Conservation (phyloP, 2,113 vertebrate species). For the Myiagra hebetior region DNA sequence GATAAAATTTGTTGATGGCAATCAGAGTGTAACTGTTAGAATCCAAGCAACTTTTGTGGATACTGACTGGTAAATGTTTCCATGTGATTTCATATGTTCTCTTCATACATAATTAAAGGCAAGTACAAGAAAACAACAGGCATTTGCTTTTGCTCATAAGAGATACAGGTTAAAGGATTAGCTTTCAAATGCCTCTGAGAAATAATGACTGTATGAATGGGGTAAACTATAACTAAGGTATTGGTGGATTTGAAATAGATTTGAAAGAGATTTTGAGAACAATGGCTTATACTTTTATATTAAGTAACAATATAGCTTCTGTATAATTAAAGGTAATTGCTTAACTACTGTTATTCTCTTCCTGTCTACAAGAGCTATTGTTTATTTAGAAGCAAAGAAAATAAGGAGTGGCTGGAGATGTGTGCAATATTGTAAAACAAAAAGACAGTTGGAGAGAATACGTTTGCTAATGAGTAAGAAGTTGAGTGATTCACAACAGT, state of each 20-base stretch:
- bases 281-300: neutral
- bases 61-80: neutral
- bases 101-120: neutral
- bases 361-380: neutral
- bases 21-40: neutral
- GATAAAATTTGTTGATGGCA: neutral
- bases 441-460: neutral
- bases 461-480: neutral
- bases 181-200: neutral
- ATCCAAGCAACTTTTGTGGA: neutral
- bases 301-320: neutral
- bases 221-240: constrained; percentile 9
- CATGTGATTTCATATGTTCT: neutral
- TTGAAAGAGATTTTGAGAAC: constrained; percentile 28
- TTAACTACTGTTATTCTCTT: neutral
- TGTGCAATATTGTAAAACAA: neutral
- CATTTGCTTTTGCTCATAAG: neutral
- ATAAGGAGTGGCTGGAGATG: neutral
- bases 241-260: constrained; percentile 10
- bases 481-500: neutral
- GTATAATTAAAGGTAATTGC: constrained; percentile 12
- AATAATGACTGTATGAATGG: neutral
- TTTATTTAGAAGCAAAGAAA: constrained; percentile 17
- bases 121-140: neutral
- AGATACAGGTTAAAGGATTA: neutral